Conservation (phyloP, 2,113 vertebrate species). For the Sinocyclocheilus anshuiensis region DNA sequence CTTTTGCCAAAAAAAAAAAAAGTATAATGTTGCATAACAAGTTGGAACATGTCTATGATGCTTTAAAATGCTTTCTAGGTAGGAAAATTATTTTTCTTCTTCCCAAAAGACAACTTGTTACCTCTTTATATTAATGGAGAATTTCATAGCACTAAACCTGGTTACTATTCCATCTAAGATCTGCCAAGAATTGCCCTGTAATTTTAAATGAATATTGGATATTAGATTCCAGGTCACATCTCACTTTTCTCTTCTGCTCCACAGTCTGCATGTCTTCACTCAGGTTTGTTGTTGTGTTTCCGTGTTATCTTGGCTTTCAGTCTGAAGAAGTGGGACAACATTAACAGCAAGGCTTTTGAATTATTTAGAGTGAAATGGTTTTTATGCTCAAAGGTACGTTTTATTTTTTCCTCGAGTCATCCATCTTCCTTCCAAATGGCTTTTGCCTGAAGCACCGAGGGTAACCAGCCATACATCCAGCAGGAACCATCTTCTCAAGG, state of each 20-base stretch:
- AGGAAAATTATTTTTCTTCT: not conserved
- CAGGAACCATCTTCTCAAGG: not conserved
- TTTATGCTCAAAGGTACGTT: slow-evolving; percentile 48
- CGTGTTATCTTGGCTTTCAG: slow-evolving; percentile 35
- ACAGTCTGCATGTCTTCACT: not conserved
- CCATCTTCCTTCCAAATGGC: slow-evolving; percentile 40
- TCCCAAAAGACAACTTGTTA: not conserved
- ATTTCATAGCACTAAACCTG: not conserved
- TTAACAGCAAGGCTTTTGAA: slow-evolving; percentile 57
- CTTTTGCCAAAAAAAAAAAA: no score
- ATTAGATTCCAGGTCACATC: slow-evolving; percentile 5
- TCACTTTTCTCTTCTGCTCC: not conserved
- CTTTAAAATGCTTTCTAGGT: not conserved
- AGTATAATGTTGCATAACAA: not conserved
- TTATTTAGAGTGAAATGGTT: slow-evolving; percentile 52
- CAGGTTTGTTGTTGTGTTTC: slow-evolving; percentile 47
- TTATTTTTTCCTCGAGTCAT: slow-evolving; percentile 45
- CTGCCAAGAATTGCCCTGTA: slow-evolving; percentile 4
- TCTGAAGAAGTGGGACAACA: slow-evolving; percentile 43
- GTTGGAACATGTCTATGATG: not conserved
- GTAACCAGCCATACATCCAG: slow-evolving; percentile 37
- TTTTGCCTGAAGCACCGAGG: slow-evolving; percentile 15
- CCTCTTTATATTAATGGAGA: not conserved
- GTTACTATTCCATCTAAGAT: not conserved
- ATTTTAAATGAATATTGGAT: slow-evolving; percentile 30